Evolutionary conservation across 2,797 vertebrate genomes (phyloP), one percentile per base, ranked within the genome.

Genomic region (Pelochelys cantorii): DNA sequence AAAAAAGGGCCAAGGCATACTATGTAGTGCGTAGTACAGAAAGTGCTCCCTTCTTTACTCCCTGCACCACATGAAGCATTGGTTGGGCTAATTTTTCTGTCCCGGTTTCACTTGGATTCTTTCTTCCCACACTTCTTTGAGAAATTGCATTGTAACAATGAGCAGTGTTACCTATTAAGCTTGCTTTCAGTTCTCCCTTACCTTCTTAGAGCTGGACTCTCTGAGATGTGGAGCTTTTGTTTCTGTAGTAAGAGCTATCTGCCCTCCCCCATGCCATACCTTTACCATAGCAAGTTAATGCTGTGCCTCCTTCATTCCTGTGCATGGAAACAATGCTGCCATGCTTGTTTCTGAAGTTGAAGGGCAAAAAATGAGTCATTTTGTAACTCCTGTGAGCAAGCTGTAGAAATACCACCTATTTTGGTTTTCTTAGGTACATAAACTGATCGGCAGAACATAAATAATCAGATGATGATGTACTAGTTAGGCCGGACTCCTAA

Each of bases 381-480:
- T 85, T 79, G 68, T 86, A 89, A 94, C 87, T 52, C 42, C 53
- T 27, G 59, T 86, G 86, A 92, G 34, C 53, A 75, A 25, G 37
- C 42, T 74, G 86, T 1, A 83, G 57, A 9, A 4, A 15, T 81
- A 4, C 65, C 55, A 68, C 2, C 55, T 42, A 83, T 86, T 68
- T 89, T 52, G 15, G 37, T 90, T 83, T 48, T 57, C n/a, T 84
- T 65, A 68, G 55, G 17, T 75, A 60, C 54, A 27, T 25, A 86
- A 17, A 56, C 87, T 89, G n/a, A 59, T 96, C 88, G 71, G 52
- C 55, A 89, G 85, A 37, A 34, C 37, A 90, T 94, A 85, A 81
- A 6, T 53, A 80, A 81, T 77, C 10, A 83, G 11, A 2, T 79
- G 17, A 68, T 5, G 37, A 29, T 56, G 14, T 56, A 17, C 25